Evolutionary conservation across 2,888 invertebrate species (phyloP).

Genomic region (Gandaritis pyraliata): DNA sequence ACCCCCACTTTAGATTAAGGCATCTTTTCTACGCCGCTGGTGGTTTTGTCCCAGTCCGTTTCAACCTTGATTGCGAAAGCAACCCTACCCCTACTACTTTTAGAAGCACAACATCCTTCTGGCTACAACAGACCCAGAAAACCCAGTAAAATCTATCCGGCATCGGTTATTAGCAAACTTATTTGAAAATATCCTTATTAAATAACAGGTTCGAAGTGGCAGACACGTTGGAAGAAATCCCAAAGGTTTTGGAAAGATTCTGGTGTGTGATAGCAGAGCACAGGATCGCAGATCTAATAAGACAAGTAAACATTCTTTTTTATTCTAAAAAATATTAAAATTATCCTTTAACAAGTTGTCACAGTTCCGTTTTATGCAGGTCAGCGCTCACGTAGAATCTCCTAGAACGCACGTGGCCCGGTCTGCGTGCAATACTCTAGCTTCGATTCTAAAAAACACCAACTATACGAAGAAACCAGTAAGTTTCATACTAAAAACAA

Average conservation of each 20-base stretch:
- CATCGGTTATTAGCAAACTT: no score
- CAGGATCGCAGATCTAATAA: constrained; percentile 70
- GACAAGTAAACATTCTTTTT: constrained; percentile 57
- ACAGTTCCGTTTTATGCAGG: constrained; percentile 47
- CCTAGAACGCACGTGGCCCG: constrained; percentile 72
- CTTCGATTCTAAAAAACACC: constrained; percentile 69
- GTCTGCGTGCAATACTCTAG: constrained; percentile 66
- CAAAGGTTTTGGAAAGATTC: constrained; percentile 63
- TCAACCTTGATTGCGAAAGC: no score
- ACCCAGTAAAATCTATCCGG: no score
- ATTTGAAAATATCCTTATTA: background rate
- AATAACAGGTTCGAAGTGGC: constrained; percentile 64
- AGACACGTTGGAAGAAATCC: constrained; percentile 66
- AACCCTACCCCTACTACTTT: no score
- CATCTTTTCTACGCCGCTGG: no score
- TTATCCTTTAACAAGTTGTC: constrained; percentile 26
- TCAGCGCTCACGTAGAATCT: constrained; percentile 66
- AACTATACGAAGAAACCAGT: constrained; percentile 78
- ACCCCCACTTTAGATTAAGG: no score
- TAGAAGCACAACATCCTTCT: no score
- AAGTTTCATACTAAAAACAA: constrained; percentile 15
- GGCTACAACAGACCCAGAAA: no score
- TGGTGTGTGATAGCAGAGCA: constrained; percentile 68
- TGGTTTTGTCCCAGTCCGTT: no score
- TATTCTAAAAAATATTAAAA: no score